Evolutionary conservation across 2,888 invertebrate species (phyloP).

Genomic region (Allophyes oxyacanthae): DNA sequence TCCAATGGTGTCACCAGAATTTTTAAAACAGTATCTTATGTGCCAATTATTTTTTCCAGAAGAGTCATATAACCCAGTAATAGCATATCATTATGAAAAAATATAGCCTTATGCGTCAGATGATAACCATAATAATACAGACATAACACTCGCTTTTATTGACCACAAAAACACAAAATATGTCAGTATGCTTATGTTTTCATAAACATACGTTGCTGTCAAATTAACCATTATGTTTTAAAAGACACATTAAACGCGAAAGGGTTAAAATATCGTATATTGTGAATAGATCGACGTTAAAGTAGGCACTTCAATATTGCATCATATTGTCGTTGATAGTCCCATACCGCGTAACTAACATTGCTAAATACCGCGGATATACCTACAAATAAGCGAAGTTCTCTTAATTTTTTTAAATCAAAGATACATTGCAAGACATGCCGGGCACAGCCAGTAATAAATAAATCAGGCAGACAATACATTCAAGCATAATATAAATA

Average conservation of each 20-base stretch:
- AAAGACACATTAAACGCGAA: not conserved
- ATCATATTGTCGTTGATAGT: no score
- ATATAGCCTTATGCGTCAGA: conserved; percentile 22
- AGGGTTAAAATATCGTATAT: not conserved
- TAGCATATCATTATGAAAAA: conserved; percentile 19
- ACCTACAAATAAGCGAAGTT: no score
- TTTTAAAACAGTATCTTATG: conserved; percentile 19
- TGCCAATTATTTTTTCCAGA: conserved; percentile 21
- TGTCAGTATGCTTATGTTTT: conserved; percentile 13
- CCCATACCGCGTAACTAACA: no score
- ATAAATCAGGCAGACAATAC: not conserved
- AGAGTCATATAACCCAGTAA: conserved; percentile 27
- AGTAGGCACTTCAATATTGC: no score
- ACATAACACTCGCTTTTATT: conserved; percentile 33
- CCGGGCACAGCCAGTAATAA: no score
- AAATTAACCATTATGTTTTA: conserved; percentile 16
- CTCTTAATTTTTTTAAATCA: no score
- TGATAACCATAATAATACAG: conserved; percentile 16
- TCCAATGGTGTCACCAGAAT: no score
- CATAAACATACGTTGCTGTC: conserved; percentile 4
- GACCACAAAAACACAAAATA: conserved; percentile 17
- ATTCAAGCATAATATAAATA: not conserved
- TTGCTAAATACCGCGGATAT: no score
- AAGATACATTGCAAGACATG: no score
- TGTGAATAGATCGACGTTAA: no score